Conservation (phyloP, 2,113 vertebrate species). For the Aptenodytes forsteri region DNA sequence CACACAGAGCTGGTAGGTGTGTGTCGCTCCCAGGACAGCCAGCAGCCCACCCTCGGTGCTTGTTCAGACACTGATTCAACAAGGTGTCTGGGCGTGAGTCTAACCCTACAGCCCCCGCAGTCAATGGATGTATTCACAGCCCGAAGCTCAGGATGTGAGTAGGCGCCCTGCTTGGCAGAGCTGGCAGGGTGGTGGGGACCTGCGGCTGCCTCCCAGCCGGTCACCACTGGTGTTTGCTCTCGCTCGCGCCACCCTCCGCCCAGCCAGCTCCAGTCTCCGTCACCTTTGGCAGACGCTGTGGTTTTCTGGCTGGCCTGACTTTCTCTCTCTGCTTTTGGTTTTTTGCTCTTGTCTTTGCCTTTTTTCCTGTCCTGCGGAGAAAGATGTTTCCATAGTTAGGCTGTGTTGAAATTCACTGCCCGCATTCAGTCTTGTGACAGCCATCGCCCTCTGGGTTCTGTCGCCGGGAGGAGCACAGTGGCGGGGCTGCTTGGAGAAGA, state of each 20-base stretch:
- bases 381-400: neutral
- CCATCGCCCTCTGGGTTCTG: neutral
- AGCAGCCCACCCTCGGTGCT: neutral
- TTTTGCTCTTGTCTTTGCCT: slow-evolving; percentile 67
- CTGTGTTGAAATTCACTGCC: neutral
- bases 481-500: neutral
- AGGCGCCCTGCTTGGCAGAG: neutral
- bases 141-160: neutral
- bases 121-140: neutral
- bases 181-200: neutral
- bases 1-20: neutral
- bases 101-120: neutral
- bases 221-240: neutral
- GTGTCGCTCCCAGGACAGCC: neutral
- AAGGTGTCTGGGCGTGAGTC: neutral
- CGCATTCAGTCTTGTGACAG: neutral
- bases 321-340: slow-evolving; percentile 38
- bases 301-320: neutral
- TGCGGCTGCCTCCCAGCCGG: neutral
- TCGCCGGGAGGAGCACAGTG: neutral
- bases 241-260: neutral
- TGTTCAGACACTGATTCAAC: neutral
- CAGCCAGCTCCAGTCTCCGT: neutral
- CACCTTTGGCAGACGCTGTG: slow-evolving; percentile 53
- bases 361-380: slow-evolving; percentile 68